Evolutionary conservation across 2,113 vertebrate species (phyloP), one percentile per base, ranked within the genome.

Genomic region (Sclerurus mexicanus): DNA sequence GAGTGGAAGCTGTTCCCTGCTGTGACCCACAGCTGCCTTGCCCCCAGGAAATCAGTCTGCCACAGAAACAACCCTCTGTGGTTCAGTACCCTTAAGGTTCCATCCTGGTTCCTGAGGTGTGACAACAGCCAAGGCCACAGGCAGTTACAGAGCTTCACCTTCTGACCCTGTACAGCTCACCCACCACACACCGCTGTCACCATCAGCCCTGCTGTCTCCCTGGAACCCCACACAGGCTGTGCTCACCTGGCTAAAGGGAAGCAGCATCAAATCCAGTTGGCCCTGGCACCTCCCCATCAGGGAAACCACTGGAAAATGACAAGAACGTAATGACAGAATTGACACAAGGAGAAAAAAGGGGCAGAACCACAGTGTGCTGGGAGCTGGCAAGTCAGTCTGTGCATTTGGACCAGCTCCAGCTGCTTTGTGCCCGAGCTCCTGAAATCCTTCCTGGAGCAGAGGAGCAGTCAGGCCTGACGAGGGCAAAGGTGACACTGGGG

Each of bases 241-340:
- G 4, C 67, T 67, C 62, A 76, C 40, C 33, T 46, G 35, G n/a
- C 83, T 47, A 10, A 82, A 82, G 69, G n/a, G 49, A 66, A 86
- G 19, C 24, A 8, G 2, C 27, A 12, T 3, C 14, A 90, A 76
- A 67, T 20, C 24, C 22, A 14, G 31, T 3, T 85, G 24, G 50
- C 82, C 56, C 42, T 82, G 79, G 71, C 72, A 76, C 39, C 39
- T 68, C 44, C 64, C 76, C 58, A 22, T 58, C 28, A n/a, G 15
- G 28, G 24, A 69, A 88, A n/a, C 66, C 35, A 49, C 18, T 7
- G 17, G 27, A 15, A 25, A 71, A 62, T 33, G n/a, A 33, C 8
- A 60, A n/a, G n/a, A 82, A 75, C 1, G 2, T 4, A n/a, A 18
- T 0, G 5, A 24, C 50, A 56, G 10, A 39, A 47, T 3, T 58